Evolutionary conservation across 2,888 invertebrate genomes (phyloP).

Genomic region (Eristalis pertinax): DNA sequence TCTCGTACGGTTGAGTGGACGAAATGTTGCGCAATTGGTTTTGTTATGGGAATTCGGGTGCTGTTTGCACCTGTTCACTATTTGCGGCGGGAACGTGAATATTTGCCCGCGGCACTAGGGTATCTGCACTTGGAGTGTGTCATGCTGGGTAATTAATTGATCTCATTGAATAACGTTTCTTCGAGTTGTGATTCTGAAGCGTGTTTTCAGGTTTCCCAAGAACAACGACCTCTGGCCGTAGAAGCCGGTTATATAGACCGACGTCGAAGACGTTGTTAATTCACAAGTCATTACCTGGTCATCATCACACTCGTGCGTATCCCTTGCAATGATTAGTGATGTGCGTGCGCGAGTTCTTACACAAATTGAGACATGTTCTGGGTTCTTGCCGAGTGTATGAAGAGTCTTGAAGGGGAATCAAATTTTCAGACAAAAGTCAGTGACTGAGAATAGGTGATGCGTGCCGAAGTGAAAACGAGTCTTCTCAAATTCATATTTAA

Average conservation of each 20-base stretch:
- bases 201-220: background rate
- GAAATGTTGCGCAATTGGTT: conserved; percentile 33
- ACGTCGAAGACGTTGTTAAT: background rate
- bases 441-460: background rate
- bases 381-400: background rate
- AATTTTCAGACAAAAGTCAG: background rate
- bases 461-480: background rate
- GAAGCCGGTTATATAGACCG: background rate
- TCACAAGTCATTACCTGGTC: background rate
- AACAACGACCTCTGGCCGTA: background rate
- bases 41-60: background rate
- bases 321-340: background rate
- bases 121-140: background rate
- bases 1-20: conserved; percentile 10
- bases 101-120: background rate
- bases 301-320: background rate
- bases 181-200: background rate
- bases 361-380: background rate
- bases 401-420: background rate
- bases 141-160: background rate
- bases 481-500: background rate
- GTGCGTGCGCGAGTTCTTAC: background rate
- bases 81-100: background rate
- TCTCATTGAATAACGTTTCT: background rate
- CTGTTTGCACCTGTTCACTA: conserved; percentile 3